Conservation (phyloP, 30 jellyfish, hydroid and myxozoan species). For the Hydractinia echinata region DNA sequence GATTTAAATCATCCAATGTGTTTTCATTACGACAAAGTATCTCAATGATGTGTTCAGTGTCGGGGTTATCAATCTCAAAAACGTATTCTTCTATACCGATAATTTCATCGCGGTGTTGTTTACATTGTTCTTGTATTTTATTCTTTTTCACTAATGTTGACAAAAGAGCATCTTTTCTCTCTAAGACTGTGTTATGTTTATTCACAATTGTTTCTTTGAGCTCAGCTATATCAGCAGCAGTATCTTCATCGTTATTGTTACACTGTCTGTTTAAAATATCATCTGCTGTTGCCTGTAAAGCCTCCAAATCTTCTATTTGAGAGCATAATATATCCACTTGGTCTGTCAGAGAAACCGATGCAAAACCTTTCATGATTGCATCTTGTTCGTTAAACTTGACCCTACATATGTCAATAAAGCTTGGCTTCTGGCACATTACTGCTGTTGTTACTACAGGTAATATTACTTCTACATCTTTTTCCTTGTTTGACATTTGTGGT, state of each 20-base stretch:
- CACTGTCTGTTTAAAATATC: no score
- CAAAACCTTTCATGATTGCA: no score
- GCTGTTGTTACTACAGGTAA: no score
- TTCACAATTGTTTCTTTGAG: neutral
- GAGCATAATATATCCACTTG: no score
- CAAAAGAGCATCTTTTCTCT: neutral
- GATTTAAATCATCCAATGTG: neutral
- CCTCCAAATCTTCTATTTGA: no score
- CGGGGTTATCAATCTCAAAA: constrained; percentile 20
- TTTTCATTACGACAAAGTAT: neutral
- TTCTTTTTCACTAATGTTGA: neutral
- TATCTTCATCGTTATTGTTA: neutral
- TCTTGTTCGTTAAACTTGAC: no score
- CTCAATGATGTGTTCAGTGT: constrained; percentile 8
- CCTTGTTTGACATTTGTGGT: no score
- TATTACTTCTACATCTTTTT: no score
- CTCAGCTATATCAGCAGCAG: neutral
- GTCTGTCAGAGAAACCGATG: no score
- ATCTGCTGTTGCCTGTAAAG: no score
- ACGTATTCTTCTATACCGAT: constrained; percentile 19
- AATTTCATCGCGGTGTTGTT: neutral
- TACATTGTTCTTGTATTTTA: neutral
- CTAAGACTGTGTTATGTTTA: neutral
- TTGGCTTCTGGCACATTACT: no score
- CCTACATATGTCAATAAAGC: no score